A percentile compares a stretch with the other conserved stretches of the same genome.
Conservation (phyloP, 1,140 invertebrate species). For the Helicoverpa armigera region DNA sequence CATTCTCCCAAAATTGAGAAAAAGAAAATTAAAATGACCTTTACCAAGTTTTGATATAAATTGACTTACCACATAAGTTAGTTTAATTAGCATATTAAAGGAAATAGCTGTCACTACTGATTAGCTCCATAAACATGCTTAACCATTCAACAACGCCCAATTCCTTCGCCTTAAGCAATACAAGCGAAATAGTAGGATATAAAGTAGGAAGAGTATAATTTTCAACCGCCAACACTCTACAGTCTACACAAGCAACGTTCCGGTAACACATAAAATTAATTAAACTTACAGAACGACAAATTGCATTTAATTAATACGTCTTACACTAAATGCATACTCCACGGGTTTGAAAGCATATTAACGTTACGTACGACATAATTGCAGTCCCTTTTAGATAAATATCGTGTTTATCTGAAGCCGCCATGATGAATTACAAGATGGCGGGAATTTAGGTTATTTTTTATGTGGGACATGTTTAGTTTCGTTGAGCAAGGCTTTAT, state of each 20-base stretch:
- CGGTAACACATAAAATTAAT: neutral
- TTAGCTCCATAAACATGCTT: too few species aligned
- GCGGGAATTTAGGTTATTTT: constrained; percentile 1
- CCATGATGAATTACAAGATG: constrained; percentile 16
- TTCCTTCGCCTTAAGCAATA: neutral
- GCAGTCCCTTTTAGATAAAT: constrained; percentile 11
- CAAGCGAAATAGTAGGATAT: neutral
- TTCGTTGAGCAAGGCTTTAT: neutral
- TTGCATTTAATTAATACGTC: neutral
- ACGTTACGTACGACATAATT: constrained; percentile 17
- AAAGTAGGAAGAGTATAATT: neutral
- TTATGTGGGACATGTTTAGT: constrained; percentile 7
- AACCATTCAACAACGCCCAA: too few species aligned
- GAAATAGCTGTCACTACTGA: neutral
- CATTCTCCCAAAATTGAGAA: too few species aligned
- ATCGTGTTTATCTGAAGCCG: constrained; percentile 1
- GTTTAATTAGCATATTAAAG: neutral
- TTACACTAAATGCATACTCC: neutral
- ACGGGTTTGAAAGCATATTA: neutral
- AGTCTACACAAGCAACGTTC: too few species aligned
- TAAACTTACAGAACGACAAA: neutral
- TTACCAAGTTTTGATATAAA: too few species aligned
- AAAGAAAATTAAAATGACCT: neutral
- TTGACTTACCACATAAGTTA: too few species aligned
- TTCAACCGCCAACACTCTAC: neutral